Base-by-base conservation (phyloP, 2,113 vertebrate species). In the Pelecanoides urinatrix region DNA sequence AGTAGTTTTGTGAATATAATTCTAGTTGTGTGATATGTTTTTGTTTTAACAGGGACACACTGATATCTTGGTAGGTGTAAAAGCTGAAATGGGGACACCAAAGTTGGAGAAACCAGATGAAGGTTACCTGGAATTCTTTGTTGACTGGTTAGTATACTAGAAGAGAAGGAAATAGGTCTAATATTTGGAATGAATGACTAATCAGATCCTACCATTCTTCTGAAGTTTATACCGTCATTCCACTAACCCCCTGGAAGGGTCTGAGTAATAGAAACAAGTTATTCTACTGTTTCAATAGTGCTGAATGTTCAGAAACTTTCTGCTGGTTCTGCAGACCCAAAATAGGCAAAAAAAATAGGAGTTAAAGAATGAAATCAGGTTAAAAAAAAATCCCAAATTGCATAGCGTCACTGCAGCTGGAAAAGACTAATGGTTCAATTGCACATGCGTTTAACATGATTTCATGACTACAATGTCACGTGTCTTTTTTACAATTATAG, bases 71-170 rank as follows among this genome's bases (percentile, higher is more conserved):
- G 99, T 99, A 26, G 99, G 99, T 47, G 96, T 99, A 85, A 99
- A 99, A 94, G 99, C 99, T 74, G 99, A 99, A 97, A 99, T 99
- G 97, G 99, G 99, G 63, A 98, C 98, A n/a, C 99, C 99, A 0
- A 99, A 97, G 94, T 98, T 99, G 61, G 97, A 98, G 94, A 98
- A 98, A 15, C 99, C 99, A 77, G 85, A 98, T 13, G 99, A 99
- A 98, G 99, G 99, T 19, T 99, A 98, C 96, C 58, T 99, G 97
- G 99, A 99, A 95, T 99, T 99, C 95, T 99, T 99, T 85, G 99
- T 99, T 36, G 99, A 99, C 95, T 99, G 99, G 99, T 99, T 92
- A 97, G 99, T 98, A 80, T 79, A 26, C 3, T 62, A 42, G 71
- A 68, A 71, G 66, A 85, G 3, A 75, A 62, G 23, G 4, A 82